Evolutionary conservation across 2,113 vertebrate species (phyloP), one percentile per base, ranked within the genome.

Genomic region (Isichthys henryi): DNA sequence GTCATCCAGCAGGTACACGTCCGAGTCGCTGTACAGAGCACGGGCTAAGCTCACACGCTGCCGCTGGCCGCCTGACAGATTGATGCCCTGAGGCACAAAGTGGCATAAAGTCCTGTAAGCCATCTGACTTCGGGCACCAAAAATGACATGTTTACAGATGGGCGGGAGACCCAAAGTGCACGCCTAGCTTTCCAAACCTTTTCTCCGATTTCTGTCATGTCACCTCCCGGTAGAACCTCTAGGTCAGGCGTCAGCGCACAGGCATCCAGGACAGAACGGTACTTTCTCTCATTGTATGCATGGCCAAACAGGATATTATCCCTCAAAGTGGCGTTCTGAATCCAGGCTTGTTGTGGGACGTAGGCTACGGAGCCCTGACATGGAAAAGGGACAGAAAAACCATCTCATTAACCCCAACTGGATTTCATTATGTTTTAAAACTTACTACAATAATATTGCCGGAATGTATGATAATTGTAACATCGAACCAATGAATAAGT

Each of bases 261-360:
- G 80, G 95, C 96, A 88, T 99, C 97, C 95, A 99, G 91, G 27
- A 97, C 91, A 56, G 91, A 93, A 52, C 95, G 94, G 92, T 99
- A 99, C 91, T 95, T 97, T 85, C 95, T 95, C 93, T 97, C 96
- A 84, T 96, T 94, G 91, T 94, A 94, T 17, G 94, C 70, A 19
- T 91, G 95, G 77, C 98, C 98, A 89, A 99, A 99, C 74, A 99
- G 94, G 94, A 99, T 97, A 87, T 99, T 99, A 91, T 98, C 97
- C 92, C 97, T 97, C 91, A 99, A 94, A 0, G 97, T 97, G 92
- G 96, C 96, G 1, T 99, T 99, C 95, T 98, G 98, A 92, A 99
- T 99, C 98, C 98, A 99, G 3, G 98, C 97, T 93, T 98, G 97
- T 92, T 99, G 98, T 23, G 98, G 97, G 58, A 99, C 97, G 0